These are phyloP conservation scores for Seriola dumerili DNA, from an alignment of 2,113 vertebrate genomes.

Conservation along the genomic window DNA sequence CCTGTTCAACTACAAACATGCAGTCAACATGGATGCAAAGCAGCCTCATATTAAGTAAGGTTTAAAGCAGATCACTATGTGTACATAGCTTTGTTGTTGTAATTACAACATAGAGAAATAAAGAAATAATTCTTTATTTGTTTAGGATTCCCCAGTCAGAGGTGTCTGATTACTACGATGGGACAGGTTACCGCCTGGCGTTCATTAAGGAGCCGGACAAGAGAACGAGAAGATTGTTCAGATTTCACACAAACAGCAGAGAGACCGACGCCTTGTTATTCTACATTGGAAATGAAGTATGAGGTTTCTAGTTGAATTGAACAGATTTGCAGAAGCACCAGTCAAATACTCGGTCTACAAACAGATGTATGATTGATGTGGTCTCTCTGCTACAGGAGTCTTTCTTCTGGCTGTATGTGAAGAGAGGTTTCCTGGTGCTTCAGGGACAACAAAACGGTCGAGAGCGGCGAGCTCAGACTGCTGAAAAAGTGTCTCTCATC, in stretches of 20 bases:
- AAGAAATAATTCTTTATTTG: background rate
- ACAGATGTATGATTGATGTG: background rate
- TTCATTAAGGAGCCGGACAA: conserved; percentile 22
- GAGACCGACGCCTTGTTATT: conserved; percentile 88
- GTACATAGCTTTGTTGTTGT: background rate
- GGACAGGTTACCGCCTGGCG: conserved; percentile 88
- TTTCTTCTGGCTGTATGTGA: conserved; percentile 85
- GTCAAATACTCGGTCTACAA: background rate
- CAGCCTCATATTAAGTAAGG: conserved; percentile 85
- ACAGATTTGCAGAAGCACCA: background rate
- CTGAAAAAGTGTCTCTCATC: conserved; percentile 60
- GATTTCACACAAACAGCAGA: conserved; percentile 85
- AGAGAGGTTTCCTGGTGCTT: conserved; percentile 81
- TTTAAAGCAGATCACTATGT: too few species aligned
- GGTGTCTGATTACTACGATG: conserved; percentile 87
- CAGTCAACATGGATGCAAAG: conserved; percentile 85
- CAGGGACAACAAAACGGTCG: conserved; percentile 23
- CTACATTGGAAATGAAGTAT: conserved; percentile 87
- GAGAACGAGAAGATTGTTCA: conserved; percentile 61
- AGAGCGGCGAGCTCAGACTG: conserved; percentile 40
- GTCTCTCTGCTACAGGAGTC: conserved; percentile 78
- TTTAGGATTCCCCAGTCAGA: conserved; percentile 43
- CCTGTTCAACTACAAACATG: conserved; percentile 89
- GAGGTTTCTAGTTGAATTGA: background rate
- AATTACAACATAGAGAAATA: background rate